A percentile compares a stretch with the other conserved stretches of the same genome.
These are phyloP conservation scores for Drosophila pectinifera DNA, from an alignment of 1,140 invertebrate species.

Conservation along the genomic window DNA sequence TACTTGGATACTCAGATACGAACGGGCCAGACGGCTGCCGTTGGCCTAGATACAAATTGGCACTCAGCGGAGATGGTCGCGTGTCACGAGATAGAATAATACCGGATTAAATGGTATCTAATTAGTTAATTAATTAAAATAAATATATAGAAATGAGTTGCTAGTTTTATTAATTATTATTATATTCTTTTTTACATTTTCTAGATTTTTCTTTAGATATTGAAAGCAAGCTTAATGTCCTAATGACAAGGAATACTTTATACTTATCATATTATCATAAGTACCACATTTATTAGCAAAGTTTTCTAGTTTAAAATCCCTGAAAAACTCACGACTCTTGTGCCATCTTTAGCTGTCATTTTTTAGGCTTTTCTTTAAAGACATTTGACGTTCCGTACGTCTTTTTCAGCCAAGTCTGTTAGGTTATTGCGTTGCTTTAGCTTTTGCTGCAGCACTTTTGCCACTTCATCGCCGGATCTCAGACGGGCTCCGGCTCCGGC, in stretches of 20 bases:
- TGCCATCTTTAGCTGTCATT: constrained; percentile 16
- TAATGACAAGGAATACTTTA: too few species aligned
- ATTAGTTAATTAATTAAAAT: too few species aligned
- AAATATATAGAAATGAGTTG: too few species aligned
- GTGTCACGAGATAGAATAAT: constrained; percentile 26
- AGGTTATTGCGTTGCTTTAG: constrained; percentile 28
- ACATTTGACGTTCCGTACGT: constrained; percentile 32
- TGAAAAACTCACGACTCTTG: background rate
- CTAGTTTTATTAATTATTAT: too few species aligned
- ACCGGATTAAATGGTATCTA: background rate
- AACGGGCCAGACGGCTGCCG: constrained; percentile 28
- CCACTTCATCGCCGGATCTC: constrained; percentile 63
- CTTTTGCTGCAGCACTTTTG: constrained; percentile 65
- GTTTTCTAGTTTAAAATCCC: too few species aligned
- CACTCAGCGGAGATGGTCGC: constrained; percentile 22
- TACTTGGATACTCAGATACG: constrained; percentile 21
- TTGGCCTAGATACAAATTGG: constrained; percentile 61
- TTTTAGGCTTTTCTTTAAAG: constrained; percentile 28
- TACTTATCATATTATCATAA: too few species aligned
- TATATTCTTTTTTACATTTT: too few species aligned
- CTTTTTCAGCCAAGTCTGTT: background rate
- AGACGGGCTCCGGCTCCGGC: constrained; percentile 2
- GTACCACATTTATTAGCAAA: too few species aligned
- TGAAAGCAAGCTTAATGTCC: too few species aligned
- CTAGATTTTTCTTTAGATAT: too few species aligned